Percentiles rank a stretch among this genome's conserved stretches.
These are phyloP conservation scores for Urosaurus nigricauda DNA, from an alignment of 2,797 vertebrate species.

Conservation along the genomic window DNA sequence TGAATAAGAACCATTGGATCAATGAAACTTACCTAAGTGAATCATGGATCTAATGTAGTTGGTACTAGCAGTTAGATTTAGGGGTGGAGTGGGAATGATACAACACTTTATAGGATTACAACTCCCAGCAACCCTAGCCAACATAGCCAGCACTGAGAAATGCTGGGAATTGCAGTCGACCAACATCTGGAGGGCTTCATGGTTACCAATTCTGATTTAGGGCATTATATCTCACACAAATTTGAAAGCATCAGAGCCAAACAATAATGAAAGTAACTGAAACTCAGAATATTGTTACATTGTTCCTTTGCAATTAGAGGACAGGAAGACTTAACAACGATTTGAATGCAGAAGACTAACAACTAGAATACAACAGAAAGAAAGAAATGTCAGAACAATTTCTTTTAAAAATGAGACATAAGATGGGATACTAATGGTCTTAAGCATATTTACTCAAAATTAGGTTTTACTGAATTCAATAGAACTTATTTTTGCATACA, in stretches of 20 bases:
- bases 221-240: background rate
- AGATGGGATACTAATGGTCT: background rate
- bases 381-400: background rate
- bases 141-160: too few species aligned
- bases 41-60: too few species aligned
- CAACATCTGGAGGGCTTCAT: too few species aligned
- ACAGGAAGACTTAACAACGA: background rate
- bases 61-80: too few species aligned
- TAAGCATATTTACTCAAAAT: background rate
- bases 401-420: background rate
- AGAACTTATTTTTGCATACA: too few species aligned
- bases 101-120: too few species aligned
- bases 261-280: background rate
- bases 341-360: background rate
- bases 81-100: too few species aligned
- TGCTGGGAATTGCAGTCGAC: too few species aligned
- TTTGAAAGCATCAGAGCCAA: background rate
- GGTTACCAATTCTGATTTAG: too few species aligned
- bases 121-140: too few species aligned
- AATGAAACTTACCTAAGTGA: too few species aligned
- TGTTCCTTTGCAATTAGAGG: background rate
- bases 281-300: background rate
- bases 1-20: too few species aligned
- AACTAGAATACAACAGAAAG: background rate
- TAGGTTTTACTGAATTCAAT: background rate